Base-by-base conservation (phyloP, 2,113 vertebrate genomes). In the Anguilla japonica region DNA sequence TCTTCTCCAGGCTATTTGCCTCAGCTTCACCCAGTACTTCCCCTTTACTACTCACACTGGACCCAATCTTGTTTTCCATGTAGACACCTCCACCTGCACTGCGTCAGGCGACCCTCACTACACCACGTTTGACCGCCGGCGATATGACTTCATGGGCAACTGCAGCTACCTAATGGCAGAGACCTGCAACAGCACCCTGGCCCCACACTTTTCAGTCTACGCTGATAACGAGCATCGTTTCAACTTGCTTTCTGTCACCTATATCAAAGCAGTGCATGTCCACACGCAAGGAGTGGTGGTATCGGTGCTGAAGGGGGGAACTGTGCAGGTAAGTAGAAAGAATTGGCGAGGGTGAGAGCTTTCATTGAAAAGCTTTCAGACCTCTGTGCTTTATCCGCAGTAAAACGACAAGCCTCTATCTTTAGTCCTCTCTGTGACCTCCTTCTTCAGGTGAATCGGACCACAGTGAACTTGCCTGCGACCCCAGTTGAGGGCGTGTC, bases 81-180 rank as follows among this genome's bases (percentile, higher is more conserved):
- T 50, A 95, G 94, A 34, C 82, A 91, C 94, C 56, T 94, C 94
- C 6, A 93, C 91, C 0, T 96, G 96, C 85, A 46, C 95, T 0
- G 92, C 92, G 1, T 88, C 93, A 41, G 91, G 93, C 29, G 95
- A 96, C 87, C 96, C 96, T 6, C 95, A 96, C 88, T 96, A 96
- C 91, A 94, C 91, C 80, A 96, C 94, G 13, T 96, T 96, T 87
- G 96, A 96, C 91, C 94, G 91, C 15, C 87, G 14, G 15, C 86
- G 84, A 13, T 96, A 96, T 81, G 84, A 93, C 90, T 96, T 96
- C 88, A 95, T 96, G 95, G 96, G 96, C n/a, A 96, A 94, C 92
- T 96, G 95, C 90, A 95, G 89, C 87, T 96, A 96, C 83, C 53
- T 95, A 82, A 93, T 96, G 92, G 92, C 95, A 14, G 80, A 87